These are phyloP conservation scores for Morus bassanus DNA, from an alignment of 2,797 vertebrate genomes.

Conservation along the genomic window DNA sequence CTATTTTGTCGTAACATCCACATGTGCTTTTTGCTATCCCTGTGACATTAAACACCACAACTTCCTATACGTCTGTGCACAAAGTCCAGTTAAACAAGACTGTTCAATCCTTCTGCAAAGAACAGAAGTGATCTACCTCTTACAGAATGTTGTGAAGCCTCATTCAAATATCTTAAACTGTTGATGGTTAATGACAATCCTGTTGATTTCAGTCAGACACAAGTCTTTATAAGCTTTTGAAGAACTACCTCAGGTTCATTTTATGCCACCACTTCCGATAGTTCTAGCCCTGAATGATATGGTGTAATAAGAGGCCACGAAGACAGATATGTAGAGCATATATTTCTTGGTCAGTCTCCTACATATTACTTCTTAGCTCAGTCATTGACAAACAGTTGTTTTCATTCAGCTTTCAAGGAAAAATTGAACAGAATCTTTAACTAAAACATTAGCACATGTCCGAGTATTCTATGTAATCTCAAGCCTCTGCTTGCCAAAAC, in stretches of 20 bases:
- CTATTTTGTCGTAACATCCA: background rate
- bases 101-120: background rate
- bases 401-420: slow-evolving; percentile 10
- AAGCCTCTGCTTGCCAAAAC: background rate
- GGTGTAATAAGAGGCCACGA: background rate
- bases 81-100: background rate
- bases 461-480: background rate
- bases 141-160: background rate
- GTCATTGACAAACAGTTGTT: background rate
- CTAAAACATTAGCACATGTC: background rate
- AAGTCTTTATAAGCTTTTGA: background rate
- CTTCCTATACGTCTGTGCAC: background rate
- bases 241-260: background rate
- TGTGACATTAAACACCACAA: background rate
- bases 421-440: background rate
- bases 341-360: slow-evolving; percentile 26
- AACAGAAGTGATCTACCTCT: background rate
- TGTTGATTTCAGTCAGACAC: background rate
- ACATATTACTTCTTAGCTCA: background rate
- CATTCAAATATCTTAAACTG: background rate
- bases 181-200: background rate
- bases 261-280: background rate
- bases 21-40: background rate
- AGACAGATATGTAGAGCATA: background rate
- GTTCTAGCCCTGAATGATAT: background rate